These are phyloP conservation scores for Araneus ventricosus DNA, from an alignment of 1,140 invertebrate genomes.

Conservation along the genomic window DNA sequence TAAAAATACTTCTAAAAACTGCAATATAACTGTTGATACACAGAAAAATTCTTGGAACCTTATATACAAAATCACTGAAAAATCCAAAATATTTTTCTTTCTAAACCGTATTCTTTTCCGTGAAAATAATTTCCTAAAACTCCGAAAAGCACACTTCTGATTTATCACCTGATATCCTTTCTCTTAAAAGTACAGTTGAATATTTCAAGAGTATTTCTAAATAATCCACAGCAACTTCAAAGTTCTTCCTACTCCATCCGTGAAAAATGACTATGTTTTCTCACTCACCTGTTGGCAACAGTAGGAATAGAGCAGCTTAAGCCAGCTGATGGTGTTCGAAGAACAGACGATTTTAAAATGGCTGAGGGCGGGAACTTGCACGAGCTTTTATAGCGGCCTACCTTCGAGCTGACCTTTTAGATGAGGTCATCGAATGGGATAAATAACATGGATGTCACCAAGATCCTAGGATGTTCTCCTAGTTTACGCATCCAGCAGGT, in stretches of 20 bases:
- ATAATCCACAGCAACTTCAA: neutral
- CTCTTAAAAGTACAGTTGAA: rapidly evolving
- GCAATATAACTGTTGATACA: neutral
- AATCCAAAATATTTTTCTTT: neutral
- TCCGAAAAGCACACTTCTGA: too few species aligned
- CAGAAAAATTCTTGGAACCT: too few species aligned
- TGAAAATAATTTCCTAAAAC: neutral
- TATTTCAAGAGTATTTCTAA: neutral
- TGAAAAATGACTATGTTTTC: neutral
- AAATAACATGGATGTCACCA: conserved; percentile 64
- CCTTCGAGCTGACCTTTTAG: conserved; percentile 52
- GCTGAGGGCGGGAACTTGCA: conserved; percentile 59
- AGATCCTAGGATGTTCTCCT: conserved; percentile 53
- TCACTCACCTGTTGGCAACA: conserved; percentile 67
- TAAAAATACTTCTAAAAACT: neutral
- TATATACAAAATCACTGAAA: neutral
- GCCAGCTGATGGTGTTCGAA: neutral
- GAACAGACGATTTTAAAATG: conserved; percentile 56
- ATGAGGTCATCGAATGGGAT: conserved; percentile 61
- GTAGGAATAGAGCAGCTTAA: neutral
- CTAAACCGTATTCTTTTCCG: too few species aligned
- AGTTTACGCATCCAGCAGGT: conserved; percentile 72
- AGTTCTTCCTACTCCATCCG: neutral
- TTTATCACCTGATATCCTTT: too few species aligned
- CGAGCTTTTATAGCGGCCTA: conserved; percentile 70